Evolutionary conservation across 2,797 vertebrate genomes (phyloP).

Genomic region (Trachops cirrhosus): DNA sequence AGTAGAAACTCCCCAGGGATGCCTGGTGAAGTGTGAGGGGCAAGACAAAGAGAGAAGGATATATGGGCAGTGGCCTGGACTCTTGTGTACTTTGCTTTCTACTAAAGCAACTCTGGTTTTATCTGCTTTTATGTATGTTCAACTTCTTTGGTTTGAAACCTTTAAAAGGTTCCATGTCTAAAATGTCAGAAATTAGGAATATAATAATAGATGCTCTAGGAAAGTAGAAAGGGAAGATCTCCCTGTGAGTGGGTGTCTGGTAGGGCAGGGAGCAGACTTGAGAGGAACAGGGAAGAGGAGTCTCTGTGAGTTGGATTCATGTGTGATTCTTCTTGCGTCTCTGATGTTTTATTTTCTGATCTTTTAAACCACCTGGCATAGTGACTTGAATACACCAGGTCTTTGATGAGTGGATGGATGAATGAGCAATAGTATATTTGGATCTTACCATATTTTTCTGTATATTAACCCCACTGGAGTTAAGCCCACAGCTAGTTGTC

Average conservation of each 20-base stretch:
- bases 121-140: neutral
- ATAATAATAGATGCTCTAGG: neutral
- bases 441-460: neutral
- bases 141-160: neutral
- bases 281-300: neutral
- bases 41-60: neutral
- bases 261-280: neutral
- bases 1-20: neutral
- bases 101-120: neutral
- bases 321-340: neutral
- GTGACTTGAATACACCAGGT: neutral
- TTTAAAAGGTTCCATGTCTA: neutral
- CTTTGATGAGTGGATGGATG: neutral
- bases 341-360: neutral
- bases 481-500: neutral
- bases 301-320: neutral
- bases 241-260: neutral
- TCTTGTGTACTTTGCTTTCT: neutral
- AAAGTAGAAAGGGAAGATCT: neutral
- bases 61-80: neutral
- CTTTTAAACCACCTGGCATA: neutral
- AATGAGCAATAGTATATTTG: neutral
- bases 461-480: neutral
- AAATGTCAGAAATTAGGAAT: neutral
- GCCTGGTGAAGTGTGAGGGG: neutral